Evolutionary conservation across 2,797 vertebrate species (phyloP), one percentile per base, ranked within the genome.

Genomic region (Siniperca undulata): DNA sequence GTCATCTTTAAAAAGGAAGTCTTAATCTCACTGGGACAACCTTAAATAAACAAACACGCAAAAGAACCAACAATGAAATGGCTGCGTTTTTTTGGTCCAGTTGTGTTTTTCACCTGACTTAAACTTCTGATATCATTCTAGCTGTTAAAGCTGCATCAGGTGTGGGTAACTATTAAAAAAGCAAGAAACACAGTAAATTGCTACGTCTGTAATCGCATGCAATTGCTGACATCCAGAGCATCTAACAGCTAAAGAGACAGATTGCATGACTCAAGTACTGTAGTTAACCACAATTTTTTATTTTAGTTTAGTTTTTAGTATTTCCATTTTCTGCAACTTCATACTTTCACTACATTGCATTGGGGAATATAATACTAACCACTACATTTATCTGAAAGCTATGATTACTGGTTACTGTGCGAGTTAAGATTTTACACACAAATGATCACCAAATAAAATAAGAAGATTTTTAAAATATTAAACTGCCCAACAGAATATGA

Each of bases 11-110:
- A 40, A n/a, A 59, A 27, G 52, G 22, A 80, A 46, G 58, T 80
- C 19, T 42, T 20, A 7, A 59, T 77, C 0, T 48, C 2, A 56
- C 2, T 52, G 14, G 13, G 46, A 66, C 5, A 44, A 82, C 44
- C 30, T 55, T 24, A 75, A 83, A 74, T 78, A 73, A 88, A 84
- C 24, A n/a, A 13, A 44, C 22, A n/a, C 14, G 53, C 52, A n/a
- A 53, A n/a, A 53, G 8, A n/a, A 55, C 40, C n/a, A 36, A 53
- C 10, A 66, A 66, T 75, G 30, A n/a, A 72, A 30, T 2, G 0
- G 19, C 24, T 46, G 20, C 0, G 0, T 20, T 48, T 48, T 2
- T 17, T 22, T 53, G 24, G 22, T 61, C 1, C 4, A 12, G 16
- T 20, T 77, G 72, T 40, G 9, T 52, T 58, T 68, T 67, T 36